Conservation (phyloP, 2,113 vertebrate genomes). For the Coracopsis vasa region DNA sequence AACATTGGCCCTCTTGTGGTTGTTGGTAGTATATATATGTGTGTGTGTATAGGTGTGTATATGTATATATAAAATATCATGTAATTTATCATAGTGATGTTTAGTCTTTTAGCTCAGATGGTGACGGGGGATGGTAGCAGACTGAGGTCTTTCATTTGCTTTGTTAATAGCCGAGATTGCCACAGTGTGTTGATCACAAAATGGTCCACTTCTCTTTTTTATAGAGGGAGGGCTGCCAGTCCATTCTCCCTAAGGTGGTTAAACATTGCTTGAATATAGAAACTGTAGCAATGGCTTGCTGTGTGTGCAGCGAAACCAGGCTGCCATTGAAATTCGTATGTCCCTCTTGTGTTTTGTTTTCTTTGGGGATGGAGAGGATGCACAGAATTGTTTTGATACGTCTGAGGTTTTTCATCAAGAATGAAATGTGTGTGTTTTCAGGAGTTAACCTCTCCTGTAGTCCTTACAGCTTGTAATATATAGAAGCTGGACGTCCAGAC, state of each 20-base stretch:
- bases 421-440: neutral
- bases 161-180: neutral
- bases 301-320: neutral
- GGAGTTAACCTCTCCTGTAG: neutral
- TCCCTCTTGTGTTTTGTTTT: rapidly evolving
- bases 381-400: neutral
- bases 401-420: neutral
- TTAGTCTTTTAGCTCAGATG: neutral
- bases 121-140: neutral
- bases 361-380: neutral
- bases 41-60: neutral
- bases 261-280: neutral
- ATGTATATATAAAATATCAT: neutral
- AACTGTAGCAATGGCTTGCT: neutral
- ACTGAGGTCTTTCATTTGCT: neutral
- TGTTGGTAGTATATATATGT: neutral
- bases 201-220: neutral
- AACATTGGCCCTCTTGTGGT: neutral
- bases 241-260: neutral
- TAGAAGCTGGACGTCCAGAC: neutral
- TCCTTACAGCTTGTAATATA: neutral
- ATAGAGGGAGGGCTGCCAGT: neutral
- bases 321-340: neutral
- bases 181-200: neutral
- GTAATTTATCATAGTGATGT: neutral